These are phyloP conservation scores for Leptoclinus maculatus DNA, from an alignment of 2,797 vertebrate genomes.

Conservation along the genomic window DNA sequence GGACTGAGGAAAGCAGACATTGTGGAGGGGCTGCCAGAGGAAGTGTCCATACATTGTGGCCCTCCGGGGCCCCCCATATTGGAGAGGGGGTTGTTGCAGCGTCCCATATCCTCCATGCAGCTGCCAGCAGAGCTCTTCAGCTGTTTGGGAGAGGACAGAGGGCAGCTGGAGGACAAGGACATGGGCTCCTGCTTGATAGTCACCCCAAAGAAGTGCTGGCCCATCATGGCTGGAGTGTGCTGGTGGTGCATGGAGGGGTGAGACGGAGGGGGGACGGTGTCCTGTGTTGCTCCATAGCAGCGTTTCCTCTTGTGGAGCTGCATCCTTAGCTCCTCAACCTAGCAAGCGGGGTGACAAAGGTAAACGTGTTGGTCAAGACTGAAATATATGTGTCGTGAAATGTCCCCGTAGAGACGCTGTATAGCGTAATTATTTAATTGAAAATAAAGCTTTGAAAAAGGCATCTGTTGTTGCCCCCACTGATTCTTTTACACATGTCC, in stretches of 20 bases:
- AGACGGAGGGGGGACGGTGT: constrained; percentile 65
- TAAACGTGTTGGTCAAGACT: neutral
- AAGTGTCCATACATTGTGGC: constrained; percentile 75
- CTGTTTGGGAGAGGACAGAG: constrained; percentile 88
- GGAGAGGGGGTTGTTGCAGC: constrained; percentile 78
- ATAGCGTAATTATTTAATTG: neutral
- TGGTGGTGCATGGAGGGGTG: constrained; percentile 81
- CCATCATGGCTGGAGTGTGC: constrained; percentile 80
- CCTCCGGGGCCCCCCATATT: constrained; percentile 73
- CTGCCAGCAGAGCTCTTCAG: constrained; percentile 77
- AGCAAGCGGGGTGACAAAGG: neutral
- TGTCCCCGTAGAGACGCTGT: neutral
- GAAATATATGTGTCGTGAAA: neutral
- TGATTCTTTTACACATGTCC: neutral
- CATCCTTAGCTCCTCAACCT: constrained; percentile 94
- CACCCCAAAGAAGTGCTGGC: constrained; percentile 89
- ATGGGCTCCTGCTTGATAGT: constrained; percentile 93
- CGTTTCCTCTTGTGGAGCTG: constrained; percentile 95
- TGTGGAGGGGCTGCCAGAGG: constrained; percentile 80
- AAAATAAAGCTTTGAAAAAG: neutral
- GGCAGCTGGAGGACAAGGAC: constrained; percentile 88
- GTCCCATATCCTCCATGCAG: constrained; percentile 83
- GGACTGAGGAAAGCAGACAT: constrained; percentile 95
- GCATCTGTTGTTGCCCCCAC: too few relatives aligned
- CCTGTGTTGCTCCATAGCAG: constrained; percentile 82